Evolutionary conservation across 2,888 invertebrate genomes (phyloP).

Genomic region (Lepetodrilus schrolli): DNA sequence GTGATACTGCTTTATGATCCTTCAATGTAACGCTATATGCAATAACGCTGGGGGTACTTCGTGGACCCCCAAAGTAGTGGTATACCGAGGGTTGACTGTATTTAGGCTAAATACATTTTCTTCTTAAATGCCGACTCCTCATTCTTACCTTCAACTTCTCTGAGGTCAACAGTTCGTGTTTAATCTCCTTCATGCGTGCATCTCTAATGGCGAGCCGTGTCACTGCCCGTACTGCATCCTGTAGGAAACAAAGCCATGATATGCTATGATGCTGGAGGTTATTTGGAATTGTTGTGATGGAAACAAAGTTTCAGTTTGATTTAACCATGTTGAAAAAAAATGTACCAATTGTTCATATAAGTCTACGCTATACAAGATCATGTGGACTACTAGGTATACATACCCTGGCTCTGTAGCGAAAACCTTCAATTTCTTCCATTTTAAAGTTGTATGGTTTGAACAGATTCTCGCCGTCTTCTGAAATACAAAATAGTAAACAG

Average conservation of each 20-base stretch:
- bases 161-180: slow-evolving; percentile 92
- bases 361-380: no score
- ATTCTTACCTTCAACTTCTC: slow-evolving; percentile 84
- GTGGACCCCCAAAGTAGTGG: no score
- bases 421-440: slow-evolving; percentile 95
- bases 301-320: no score
- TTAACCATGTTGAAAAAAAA: no score
- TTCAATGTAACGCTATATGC: no score
- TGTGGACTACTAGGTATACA: no score
- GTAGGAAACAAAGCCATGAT: slow-evolving; percentile 1
- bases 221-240: slow-evolving; percentile 94
- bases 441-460: slow-evolving; percentile 92
- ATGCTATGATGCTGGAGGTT: not conserved
- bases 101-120: no score
- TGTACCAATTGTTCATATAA: no score
- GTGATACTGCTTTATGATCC: no score
- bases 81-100: no score
- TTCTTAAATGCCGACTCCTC: not conserved
- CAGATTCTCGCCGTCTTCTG: slow-evolving; percentile 62
- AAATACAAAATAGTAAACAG: slow-evolving; percentile 30
- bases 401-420: slow-evolving; percentile 90
- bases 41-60: no score
- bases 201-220: slow-evolving; percentile 94
- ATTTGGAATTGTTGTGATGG: no score
- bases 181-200: slow-evolving; percentile 95